Percentiles rank a stretch among this genome's conserved stretches.
Conservation (phyloP, 2,113 vertebrate genomes). For the Progne subis region DNA sequence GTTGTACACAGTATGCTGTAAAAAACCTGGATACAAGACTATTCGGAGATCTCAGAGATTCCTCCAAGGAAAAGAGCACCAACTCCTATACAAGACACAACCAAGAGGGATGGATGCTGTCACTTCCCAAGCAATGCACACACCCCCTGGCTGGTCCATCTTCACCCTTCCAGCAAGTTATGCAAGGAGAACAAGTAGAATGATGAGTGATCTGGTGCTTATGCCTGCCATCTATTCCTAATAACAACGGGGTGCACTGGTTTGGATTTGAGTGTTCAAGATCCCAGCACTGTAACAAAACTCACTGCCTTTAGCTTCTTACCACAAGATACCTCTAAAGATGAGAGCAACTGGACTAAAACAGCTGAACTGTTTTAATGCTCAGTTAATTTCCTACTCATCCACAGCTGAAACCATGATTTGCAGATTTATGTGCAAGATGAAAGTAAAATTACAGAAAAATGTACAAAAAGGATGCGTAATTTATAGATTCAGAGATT, state of each 20-base stretch:
- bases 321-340: neutral
- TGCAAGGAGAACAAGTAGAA: rapidly evolving
- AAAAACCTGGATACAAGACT: too few relatives aligned
- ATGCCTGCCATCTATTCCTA: neutral
- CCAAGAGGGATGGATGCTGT: neutral
- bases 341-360: neutral
- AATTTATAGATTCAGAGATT: neutral
- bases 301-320: neutral
- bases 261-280: neutral
- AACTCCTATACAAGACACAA: neutral
- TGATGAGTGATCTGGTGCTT: neutral
- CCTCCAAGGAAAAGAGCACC: neutral
- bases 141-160: neutral
- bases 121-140: neutral
- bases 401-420: neutral
- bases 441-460: neutral
- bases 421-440: neutral
- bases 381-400: neutral
- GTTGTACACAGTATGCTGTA: neutral
- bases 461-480: neutral
- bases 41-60: neutral
- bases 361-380: neutral
- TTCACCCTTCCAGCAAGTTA: neutral
- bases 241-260: neutral
- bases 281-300: neutral